phyloP scores from a whole-genome alignment of 2,888 invertebrate genomes.

The Choreutis nemorana region DNA sequence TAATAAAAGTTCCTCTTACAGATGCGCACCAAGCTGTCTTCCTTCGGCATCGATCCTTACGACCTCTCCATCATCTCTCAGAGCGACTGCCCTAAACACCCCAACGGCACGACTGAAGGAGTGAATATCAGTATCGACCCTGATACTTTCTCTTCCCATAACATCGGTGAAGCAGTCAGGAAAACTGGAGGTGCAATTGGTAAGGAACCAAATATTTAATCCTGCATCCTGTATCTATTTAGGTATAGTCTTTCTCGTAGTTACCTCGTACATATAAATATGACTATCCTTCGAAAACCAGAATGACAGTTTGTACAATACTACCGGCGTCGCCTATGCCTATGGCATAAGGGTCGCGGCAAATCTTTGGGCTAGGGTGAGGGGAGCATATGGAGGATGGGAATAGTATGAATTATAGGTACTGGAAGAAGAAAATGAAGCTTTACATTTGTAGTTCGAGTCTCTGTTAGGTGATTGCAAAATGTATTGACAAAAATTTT shows the following conservation, averaged over 20 bases:
- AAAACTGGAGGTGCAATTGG: slow-evolving; percentile 78
- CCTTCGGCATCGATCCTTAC: slow-evolving; percentile 77
- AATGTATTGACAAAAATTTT: too few species aligned
- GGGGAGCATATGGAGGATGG: too few species aligned
- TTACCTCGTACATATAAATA: slow-evolving; percentile 20
- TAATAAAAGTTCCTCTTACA: slow-evolving; percentile 26
- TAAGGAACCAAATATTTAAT: slow-evolving; percentile 15
- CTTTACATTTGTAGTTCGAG: too few species aligned
- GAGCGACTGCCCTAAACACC: slow-evolving; percentile 70
- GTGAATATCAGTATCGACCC: slow-evolving; percentile 78
- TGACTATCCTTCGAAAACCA: neutral
- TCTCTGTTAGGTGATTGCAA: too few species aligned
- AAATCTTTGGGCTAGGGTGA: too few species aligned
- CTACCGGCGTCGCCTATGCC: too few species aligned
- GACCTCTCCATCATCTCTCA: slow-evolving; percentile 80
- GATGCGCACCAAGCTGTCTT: slow-evolving; percentile 70
- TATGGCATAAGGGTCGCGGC: too few species aligned
- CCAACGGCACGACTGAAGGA: slow-evolving; percentile 62
- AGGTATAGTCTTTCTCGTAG: neutral
- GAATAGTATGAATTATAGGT: too few species aligned
- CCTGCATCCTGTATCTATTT: neutral
- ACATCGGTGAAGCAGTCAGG: slow-evolving; percentile 74
- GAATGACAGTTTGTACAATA: too few species aligned
- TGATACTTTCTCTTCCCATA: slow-evolving; percentile 77
- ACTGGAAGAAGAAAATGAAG: too few species aligned